These are phyloP conservation scores for Oedothorax gibbosus DNA, from an alignment of 1,140 invertebrate genomes.

Conservation along the genomic window DNA sequence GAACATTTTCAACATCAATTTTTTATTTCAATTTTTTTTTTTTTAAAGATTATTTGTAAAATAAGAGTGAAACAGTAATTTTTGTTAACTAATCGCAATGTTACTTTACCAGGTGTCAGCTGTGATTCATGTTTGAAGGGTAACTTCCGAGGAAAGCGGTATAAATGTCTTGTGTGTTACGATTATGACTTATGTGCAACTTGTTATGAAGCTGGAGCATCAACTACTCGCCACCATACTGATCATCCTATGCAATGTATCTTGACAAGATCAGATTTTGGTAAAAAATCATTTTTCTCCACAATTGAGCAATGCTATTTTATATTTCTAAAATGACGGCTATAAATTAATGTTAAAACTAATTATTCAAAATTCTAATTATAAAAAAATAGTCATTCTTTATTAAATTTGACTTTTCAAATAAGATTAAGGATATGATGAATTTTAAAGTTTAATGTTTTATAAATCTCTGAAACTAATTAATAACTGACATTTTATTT, in stretches of 20 bases:
- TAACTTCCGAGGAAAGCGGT: constrained; percentile 96
- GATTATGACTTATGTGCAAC: constrained; percentile 98
- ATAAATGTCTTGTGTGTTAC: constrained; percentile 98
- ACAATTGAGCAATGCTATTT: too few relatives aligned
- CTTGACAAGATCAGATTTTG: constrained; percentile 94
- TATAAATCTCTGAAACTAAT: too few relatives aligned
- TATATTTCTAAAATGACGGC: too few relatives aligned
- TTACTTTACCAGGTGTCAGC: constrained; percentile 78
- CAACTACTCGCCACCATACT: constrained; percentile 91
- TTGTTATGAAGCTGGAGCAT: constrained; percentile 95
- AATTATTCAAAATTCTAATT: too few relatives aligned
- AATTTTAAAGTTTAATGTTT: too few relatives aligned
- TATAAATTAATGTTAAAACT: too few relatives aligned
- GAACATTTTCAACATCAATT: too few relatives aligned
- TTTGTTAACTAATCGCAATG: background rate
- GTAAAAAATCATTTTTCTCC: constrained; percentile 71
- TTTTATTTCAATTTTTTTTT: background rate
- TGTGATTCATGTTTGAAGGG: constrained; percentile 99
- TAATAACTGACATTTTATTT: too few relatives aligned
- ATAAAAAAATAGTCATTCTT: too few relatives aligned
- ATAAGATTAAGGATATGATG: too few relatives aligned
- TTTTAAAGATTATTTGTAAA: background rate
- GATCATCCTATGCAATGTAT: constrained; percentile 99
- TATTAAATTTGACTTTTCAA: too few relatives aligned
- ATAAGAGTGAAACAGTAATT: background rate